These are phyloP conservation scores for Melanotaenia pygmaea DNA, from an alignment of 2,797 vertebrate species.

Conservation along the genomic window DNA sequence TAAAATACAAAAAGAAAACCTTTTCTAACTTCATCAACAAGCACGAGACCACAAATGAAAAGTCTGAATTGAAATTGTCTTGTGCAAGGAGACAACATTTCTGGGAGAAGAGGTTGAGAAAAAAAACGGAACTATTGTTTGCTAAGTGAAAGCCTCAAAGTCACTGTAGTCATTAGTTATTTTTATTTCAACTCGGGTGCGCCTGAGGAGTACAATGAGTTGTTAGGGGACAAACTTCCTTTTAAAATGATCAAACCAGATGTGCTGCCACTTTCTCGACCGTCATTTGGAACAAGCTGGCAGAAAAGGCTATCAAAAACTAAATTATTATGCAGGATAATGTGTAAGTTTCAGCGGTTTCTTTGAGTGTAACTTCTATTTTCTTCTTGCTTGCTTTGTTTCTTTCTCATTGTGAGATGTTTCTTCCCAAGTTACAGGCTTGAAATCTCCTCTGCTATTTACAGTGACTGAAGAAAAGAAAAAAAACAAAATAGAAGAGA, in stretches of 20 bases:
- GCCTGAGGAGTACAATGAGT: background rate
- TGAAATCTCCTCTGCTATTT: slow-evolving; percentile 27
- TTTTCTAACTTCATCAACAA: background rate
- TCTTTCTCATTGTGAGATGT: slow-evolving; percentile 2
- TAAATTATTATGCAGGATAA: background rate
- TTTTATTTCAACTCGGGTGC: background rate
- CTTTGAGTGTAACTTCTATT: background rate
- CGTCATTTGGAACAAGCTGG: background rate
- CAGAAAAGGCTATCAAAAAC: background rate
- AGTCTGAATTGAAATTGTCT: background rate
- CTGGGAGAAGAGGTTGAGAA: background rate
- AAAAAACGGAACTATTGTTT: background rate
- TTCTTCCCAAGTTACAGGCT: slow-evolving; percentile 11
- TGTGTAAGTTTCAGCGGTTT: background rate
- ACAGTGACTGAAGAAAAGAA: slow-evolving; percentile 32
- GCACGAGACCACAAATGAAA: background rate
- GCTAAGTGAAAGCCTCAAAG: background rate
- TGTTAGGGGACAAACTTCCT: background rate
- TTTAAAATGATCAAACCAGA: background rate
- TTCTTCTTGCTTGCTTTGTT: background rate
- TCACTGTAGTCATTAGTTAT: background rate
- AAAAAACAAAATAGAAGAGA: slow-evolving; percentile 25
- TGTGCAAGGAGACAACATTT: background rate
- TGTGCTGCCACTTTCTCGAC: background rate
- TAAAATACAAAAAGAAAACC: background rate